Base-by-base conservation (phyloP, 2,113 vertebrate species). In the Connochaetes taurinus region DNA sequence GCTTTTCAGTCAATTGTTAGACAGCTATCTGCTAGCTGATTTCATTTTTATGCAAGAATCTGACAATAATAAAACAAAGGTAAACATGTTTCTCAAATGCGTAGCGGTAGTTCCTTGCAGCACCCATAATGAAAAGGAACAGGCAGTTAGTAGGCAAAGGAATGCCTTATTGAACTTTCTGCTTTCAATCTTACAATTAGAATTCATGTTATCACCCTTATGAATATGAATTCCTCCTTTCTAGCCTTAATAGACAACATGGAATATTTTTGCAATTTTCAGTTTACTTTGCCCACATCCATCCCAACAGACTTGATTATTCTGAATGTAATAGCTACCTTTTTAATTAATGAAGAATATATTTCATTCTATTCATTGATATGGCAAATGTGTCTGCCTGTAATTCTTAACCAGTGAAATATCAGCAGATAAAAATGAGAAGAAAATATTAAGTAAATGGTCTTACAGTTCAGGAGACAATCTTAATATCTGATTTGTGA, bases 351-450 rank as follows among this genome's bases (percentile, higher is more conserved):
- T 17, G 29, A 94, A 86, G 45, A 86, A 25, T 90, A 3, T 15
- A 83, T 67, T 78, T 87, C 29, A 89, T 94, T 97, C 1, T 71
- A 29, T 58, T 7, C 25, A 80, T 58, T 86, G 27, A 93, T 21
- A 33, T 67, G 4, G 36, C 76, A 97, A 91, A 52, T 87, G 12
- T 90, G 13, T 95, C 93, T 97, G 27, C 31, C 4, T 82, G 25
- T 94, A 97, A 96, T 58, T 97, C 4, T 71, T 95, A 91, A 81
- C 67, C 14, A 62, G 92, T 96, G 25, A 96, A 64, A 64, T 93
- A 87, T 47, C 2, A 50, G 33, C 23, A 96, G 29, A 43, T 88
- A 47, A 83, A 96, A 97, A 93, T 76, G 55, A 50, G 53, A 62
- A 67, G 6, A 91, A 89, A 91, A 57, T 57, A 50, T 81, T 76